A percentile compares a stretch with the other conserved stretches of the same genome.
phyloP scores from a whole-genome alignment of 2,888 invertebrate species.

The Pseudeuparius sepicola region DNA sequence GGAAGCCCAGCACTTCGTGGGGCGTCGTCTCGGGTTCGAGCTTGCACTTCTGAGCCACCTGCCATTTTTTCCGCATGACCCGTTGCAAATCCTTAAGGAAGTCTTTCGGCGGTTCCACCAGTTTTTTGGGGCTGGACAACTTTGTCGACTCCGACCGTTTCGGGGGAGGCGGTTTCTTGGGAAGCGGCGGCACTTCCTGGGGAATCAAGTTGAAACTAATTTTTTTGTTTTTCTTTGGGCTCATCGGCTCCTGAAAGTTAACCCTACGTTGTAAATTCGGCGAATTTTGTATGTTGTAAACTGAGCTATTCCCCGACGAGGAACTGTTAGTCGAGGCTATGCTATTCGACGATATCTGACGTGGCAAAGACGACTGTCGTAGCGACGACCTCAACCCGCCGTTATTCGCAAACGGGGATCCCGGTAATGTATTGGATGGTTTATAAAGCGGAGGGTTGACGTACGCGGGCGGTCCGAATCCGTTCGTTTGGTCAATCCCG shows the following conservation, averaged over 20 bases:
- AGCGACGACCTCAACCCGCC: conserved; percentile 34
- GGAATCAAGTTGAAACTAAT: conserved; percentile 52
- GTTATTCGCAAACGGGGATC: conserved; percentile 28
- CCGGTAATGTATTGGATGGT: conserved; percentile 34
- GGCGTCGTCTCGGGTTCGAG: conserved; percentile 80
- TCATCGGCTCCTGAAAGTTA: conserved; percentile 51
- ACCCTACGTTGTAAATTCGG: conserved; percentile 48
- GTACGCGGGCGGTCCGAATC: conserved; percentile 37
- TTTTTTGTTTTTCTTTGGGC: conserved; percentile 50
- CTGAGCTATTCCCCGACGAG: conserved; percentile 38
- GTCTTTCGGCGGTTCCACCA: conserved; percentile 68
- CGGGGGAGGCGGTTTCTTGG: conserved; percentile 63
- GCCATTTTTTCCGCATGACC: conserved; percentile 90
- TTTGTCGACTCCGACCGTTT: conserved; percentile 66
- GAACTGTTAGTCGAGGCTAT: conserved; percentile 44
- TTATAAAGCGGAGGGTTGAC: conserved; percentile 34
- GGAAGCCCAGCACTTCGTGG: conserved; percentile 82
- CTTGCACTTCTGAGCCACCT: conserved; percentile 87
- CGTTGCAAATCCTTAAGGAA: conserved; percentile 82
- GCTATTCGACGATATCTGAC: conserved; percentile 49
- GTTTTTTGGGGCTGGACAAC: conserved; percentile 65
- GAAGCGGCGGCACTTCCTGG: conserved; percentile 48
- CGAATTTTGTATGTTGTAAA: conserved; percentile 47
- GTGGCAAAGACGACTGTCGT: conserved; percentile 39
- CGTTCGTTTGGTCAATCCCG: conserved; percentile 20